These are phyloP conservation scores for Ambastaia sidthimunki DNA, from an alignment of 2,797 vertebrate genomes.

Conservation along the genomic window DNA sequence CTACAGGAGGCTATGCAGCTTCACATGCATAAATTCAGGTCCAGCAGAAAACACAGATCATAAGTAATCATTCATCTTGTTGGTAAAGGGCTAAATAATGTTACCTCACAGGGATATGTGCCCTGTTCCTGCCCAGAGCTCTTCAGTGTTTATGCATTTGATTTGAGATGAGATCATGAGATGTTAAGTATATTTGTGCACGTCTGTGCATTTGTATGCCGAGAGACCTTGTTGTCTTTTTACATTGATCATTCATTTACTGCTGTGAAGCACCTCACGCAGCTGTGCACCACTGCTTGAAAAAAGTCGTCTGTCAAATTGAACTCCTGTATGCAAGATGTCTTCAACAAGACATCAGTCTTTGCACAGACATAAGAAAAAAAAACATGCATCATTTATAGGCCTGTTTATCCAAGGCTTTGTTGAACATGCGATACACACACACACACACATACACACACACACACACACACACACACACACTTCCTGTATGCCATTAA, in stretches of 20 bases:
- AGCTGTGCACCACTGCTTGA: conserved; percentile 21
- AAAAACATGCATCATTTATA: conserved; percentile 42
- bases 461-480: neutral
- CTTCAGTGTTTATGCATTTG: neutral
- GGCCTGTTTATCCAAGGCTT: conserved; percentile 35
- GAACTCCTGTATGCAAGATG: conserved; percentile 10
- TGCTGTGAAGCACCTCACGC: conserved; percentile 6
- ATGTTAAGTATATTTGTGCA: conserved; percentile 32
- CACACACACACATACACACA: neutral
- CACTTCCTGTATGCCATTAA: neutral
- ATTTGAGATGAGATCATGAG: conserved; percentile 19
- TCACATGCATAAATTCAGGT: conserved; percentile 33
- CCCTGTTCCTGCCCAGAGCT: neutral
- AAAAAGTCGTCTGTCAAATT: conserved; percentile 39
- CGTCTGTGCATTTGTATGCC: neutral
- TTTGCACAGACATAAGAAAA: conserved; percentile 21
- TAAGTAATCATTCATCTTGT: conserved; percentile 28
- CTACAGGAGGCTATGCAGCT: conserved; percentile 16
- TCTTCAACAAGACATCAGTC: conserved; percentile 41
- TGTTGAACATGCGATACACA: neutral
- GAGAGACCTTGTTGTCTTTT: conserved; percentile 17
- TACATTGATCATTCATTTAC: conserved; percentile 41
- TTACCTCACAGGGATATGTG: conserved; percentile 5
- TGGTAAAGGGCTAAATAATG: conserved; percentile 10
- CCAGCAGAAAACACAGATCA: neutral